Evolutionary conservation across 2,113 vertebrate species (phyloP), one percentile per base, ranked within the genome.

Genomic region (Psammodynastes pulverulentus): DNA sequence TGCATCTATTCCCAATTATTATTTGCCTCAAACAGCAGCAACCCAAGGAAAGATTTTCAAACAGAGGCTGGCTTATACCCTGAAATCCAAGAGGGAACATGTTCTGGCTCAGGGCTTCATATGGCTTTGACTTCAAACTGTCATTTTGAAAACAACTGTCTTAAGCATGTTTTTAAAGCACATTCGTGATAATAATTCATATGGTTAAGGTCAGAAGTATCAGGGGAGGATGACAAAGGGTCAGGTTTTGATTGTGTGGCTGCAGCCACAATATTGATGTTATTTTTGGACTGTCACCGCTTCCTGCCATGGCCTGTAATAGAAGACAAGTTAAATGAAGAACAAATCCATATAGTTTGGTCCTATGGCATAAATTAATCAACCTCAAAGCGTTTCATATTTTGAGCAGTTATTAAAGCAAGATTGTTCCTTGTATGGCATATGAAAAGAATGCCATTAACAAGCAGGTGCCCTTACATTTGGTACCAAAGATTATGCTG

Each of bases 401-500:
- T 95, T 92, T 88, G 85, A 95, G 94, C 87, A 88, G 89, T 96
- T 94, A 58, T 95, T 92, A 94, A 94, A 89, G 13, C 92, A 9
- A 90, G 87, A 21, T 54, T 93, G 92, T 95, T 45, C 87, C 24
- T 95, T 92, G 45, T 84, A 6, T 95, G 91, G 92, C 93, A 93
- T 93, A 95, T 93, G 62, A 94, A 93, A 93, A 96, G 90, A 79
- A 95, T 87, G 58, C 92, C 92, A 93, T 93, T 94, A 94, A 86
- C 3, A 87, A 95, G 91, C 95, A 95, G 95, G 93, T 97, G 96
- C 96, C 97, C 95, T 96, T 95, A 93, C 93, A 97, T 97, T 97
- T 86, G 94, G 97, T 98, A 97, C 98, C 98, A 98, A 98, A 98
- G 98, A 98, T 97, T 96, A 94, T 58, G 92, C 88, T 95, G 93